phyloP scores from a whole-genome alignment of 1,140 invertebrate species.

The Eumaeus atala region DNA sequence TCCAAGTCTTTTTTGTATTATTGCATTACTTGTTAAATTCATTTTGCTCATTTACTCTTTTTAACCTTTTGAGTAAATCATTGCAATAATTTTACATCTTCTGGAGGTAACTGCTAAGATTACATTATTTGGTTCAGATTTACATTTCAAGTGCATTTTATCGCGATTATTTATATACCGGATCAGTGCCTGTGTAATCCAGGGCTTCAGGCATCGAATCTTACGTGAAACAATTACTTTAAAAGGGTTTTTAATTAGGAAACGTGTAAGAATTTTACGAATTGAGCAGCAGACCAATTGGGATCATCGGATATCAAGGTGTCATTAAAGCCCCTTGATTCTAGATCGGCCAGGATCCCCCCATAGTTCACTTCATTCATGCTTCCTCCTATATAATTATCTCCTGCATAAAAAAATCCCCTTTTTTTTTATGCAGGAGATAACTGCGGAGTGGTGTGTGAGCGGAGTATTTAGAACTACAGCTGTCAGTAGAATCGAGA shows the following conservation, averaged over 20 bases:
- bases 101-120: no score
- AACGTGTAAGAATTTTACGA: not conserved
- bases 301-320: not conserved
- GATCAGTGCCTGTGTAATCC: no score
- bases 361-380: slow-evolving; percentile 1
- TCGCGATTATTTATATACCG: no score
- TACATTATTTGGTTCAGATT: not conserved
- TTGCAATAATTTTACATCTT: no score
- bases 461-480: slow-evolving; percentile 5
- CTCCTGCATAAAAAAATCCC: not conserved
- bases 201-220: no score
- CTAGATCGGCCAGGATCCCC: not conserved
- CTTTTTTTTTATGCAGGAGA: not conserved
- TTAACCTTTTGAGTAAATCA: no score
- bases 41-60: no score
- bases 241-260: not conserved
- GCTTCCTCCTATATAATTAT: not conserved
- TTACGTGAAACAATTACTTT: no score
- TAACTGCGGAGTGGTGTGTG: slow-evolving; percentile 12
- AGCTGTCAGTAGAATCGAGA: slow-evolving; percentile 13
- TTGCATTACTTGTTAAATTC: no score
- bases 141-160: no score
- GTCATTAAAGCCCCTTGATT: not conserved
- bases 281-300: slow-evolving; percentile 1
- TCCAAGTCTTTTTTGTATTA: no score